A percentile compares a stretch with the other conserved stretches of the same genome.
These are phyloP conservation scores for Cryptotis parvus DNA, from an alignment of 2,113 vertebrate genomes.

Conservation along the genomic window DNA sequence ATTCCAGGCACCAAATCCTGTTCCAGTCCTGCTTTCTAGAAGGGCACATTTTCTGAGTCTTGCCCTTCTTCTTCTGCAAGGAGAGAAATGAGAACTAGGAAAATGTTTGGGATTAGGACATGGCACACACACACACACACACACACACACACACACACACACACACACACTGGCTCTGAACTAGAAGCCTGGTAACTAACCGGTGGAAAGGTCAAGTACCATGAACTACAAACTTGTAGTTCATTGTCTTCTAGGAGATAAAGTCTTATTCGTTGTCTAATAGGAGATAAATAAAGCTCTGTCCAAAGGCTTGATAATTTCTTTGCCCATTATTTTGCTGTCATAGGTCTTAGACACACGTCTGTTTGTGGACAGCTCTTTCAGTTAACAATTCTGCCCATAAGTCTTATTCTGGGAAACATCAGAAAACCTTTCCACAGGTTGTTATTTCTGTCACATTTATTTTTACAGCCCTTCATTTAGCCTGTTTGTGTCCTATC, in stretches of 20 bases:
- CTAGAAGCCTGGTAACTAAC: background rate
- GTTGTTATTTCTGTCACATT: background rate
- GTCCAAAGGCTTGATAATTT: background rate
- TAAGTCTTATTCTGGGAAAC: background rate
- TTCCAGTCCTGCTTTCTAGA: background rate
- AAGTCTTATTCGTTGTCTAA: background rate
- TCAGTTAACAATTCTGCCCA: background rate
- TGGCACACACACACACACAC: background rate
- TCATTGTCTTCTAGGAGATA: background rate
- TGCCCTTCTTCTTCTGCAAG: background rate
- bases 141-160: background rate
- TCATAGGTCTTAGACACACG: background rate
- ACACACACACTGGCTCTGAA: background rate
- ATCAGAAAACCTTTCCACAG: background rate
- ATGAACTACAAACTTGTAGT: background rate
- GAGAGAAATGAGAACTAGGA: background rate
- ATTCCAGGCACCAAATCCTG: background rate
- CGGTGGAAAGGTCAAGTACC: background rate
- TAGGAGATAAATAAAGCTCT: background rate
- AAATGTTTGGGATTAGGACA: background rate
- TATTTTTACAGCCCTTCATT: background rate
- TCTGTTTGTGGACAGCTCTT: background rate
- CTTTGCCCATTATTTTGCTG: background rate
- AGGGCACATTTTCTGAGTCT: background rate
- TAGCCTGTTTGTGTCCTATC: background rate